Percentiles rank a stretch among this genome's conserved stretches.
These are phyloP conservation scores for Nothobranchius kuhntae DNA, from an alignment of 2,113 vertebrate genomes.

Conservation along the genomic window DNA sequence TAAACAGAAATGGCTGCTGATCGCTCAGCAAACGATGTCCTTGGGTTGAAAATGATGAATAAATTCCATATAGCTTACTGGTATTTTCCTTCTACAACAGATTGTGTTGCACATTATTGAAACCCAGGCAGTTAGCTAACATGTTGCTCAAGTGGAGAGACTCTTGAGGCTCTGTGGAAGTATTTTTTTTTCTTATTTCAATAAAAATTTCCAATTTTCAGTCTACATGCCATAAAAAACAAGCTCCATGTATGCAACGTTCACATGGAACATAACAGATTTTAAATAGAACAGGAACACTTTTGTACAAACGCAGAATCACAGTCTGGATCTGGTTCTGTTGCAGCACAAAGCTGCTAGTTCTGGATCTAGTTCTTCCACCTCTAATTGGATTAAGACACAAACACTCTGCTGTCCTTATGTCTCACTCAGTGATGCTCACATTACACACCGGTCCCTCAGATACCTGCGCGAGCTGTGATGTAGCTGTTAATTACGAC, in stretches of 20 bases:
- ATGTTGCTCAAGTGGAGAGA: not conserved
- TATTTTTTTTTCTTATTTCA: not conserved
- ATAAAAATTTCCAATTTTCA: not conserved
- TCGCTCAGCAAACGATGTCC: not conserved
- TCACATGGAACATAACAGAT: not conserved
- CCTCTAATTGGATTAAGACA: slow-evolving; percentile 21
- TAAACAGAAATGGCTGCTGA: slow-evolving; percentile 1
- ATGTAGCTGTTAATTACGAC: slow-evolving; percentile 47
- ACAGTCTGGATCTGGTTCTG: not conserved
- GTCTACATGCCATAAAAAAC: not conserved
- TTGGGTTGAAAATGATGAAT: slow-evolving; percentile 13
- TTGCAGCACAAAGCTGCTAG: not conserved
- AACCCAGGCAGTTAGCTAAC: slow-evolving; percentile 20
- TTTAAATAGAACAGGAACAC: not conserved
- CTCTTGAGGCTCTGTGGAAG: not conserved
- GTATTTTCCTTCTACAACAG: slow-evolving; percentile 14
- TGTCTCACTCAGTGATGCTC: slow-evolving; percentile 26
- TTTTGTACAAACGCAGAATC: not conserved
- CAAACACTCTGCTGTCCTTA: slow-evolving; percentile 1
- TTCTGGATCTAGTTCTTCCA: not conserved
- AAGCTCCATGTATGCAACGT: not conserved
- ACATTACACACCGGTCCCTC: slow-evolving; percentile 9
- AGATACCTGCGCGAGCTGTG: slow-evolving; percentile 20
- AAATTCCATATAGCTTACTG: slow-evolving; percentile 12
- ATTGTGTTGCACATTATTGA: slow-evolving; percentile 15